phyloP scores from a whole-genome alignment of 1,140 invertebrate species.

The Drosophila pachea region DNA sequence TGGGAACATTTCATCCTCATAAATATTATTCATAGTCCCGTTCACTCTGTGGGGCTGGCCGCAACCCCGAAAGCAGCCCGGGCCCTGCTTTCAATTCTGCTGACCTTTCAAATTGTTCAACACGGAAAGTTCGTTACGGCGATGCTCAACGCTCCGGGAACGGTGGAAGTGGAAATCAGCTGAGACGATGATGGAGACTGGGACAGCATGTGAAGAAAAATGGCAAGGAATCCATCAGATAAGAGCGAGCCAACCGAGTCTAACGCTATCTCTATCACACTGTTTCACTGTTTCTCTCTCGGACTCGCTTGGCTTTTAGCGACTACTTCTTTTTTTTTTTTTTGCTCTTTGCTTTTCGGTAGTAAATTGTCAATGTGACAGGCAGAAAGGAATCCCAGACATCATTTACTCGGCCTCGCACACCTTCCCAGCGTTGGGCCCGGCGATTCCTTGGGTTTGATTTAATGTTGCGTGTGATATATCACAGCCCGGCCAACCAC shows the following conservation, averaged over 20 bases:
- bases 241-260: constrained; percentile 52
- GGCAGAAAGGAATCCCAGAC: constrained; percentile 45
- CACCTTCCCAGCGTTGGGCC: constrained; percentile 46
- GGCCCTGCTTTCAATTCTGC: constrained; percentile 43
- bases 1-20: constrained; percentile 78
- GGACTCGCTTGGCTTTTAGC: background rate
- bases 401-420: constrained; percentile 42
- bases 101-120: constrained; percentile 66
- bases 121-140: constrained; percentile 63
- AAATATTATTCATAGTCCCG: constrained; percentile 78
- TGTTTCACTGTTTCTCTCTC: background rate
- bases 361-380: constrained; percentile 78
- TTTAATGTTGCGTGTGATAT: constrained; percentile 75
- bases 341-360: constrained; percentile 43
- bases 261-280: background rate
- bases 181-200: background rate
- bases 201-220: constrained; percentile 57
- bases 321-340: constrained; percentile 2
- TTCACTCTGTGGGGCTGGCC: constrained; percentile 55
- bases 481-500: constrained; percentile 59
- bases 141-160: constrained; percentile 37
- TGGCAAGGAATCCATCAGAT: constrained; percentile 72
- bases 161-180: background rate
- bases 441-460: constrained; percentile 62
- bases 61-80: background rate